phyloP scores from a whole-genome alignment of 2,888 invertebrate species.

The Hanleya hanleyi region DNA sequence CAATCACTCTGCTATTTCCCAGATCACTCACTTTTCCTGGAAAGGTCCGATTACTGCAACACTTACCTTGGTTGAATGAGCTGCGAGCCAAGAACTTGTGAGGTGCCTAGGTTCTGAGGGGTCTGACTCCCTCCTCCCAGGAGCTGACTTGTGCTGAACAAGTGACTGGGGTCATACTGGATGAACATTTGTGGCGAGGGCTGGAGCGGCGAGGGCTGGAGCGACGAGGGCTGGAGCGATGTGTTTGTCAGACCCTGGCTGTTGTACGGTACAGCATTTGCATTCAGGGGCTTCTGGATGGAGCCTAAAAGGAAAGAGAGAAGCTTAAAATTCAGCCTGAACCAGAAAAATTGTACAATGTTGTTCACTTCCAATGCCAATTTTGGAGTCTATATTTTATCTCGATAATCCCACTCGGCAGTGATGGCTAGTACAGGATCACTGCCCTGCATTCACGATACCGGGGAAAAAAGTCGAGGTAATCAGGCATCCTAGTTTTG shows the following conservation, averaged over 20 bases:
- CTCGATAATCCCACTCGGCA: too few relatives aligned
- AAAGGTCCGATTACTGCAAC: too few relatives aligned
- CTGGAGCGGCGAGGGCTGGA: constrained; percentile 48
- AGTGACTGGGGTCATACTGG: constrained; percentile 77
- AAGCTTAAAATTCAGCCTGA: too few relatives aligned
- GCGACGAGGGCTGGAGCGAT: constrained; percentile 40
- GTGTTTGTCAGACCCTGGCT: neutral
- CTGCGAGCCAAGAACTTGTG: constrained; percentile 80
- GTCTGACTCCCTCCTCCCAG: constrained; percentile 66
- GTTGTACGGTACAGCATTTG: constrained; percentile 1
- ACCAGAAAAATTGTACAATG: too few relatives aligned
- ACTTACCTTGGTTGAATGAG: constrained; percentile 78
- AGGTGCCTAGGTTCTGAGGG: constrained; percentile 70
- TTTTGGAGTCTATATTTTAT: too few relatives aligned
- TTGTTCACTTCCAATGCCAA: too few relatives aligned
- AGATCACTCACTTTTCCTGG: too few relatives aligned
- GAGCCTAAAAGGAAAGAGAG: neutral
- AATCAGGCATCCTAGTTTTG: too few relatives aligned
- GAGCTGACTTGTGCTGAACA: constrained; percentile 56
- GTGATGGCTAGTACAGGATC: too few relatives aligned
- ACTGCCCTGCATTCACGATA: too few relatives aligned
- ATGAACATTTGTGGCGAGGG: constrained; percentile 77
- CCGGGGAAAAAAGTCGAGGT: too few relatives aligned
- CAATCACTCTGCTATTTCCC: too few relatives aligned
- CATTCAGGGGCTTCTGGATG: constrained; percentile 1